Evolutionary conservation across 2,888 invertebrate genomes (phyloP).

Genomic region (Parnassius orleans): DNA sequence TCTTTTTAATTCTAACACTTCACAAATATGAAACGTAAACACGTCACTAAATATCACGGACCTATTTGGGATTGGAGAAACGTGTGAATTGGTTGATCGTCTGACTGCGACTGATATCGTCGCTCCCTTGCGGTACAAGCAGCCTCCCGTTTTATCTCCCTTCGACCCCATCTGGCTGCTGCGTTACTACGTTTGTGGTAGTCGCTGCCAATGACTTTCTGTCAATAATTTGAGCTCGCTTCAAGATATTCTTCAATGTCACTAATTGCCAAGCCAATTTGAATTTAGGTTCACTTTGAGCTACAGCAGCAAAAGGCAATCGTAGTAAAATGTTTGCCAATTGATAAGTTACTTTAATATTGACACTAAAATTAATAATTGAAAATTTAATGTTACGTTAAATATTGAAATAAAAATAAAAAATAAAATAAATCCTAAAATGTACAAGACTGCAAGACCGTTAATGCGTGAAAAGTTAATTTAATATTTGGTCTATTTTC

Average conservation of each 20-base stretch:
- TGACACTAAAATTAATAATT: neutral
- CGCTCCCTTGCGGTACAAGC: conserved; percentile 53
- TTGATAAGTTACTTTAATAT: conserved; percentile 29
- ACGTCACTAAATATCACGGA: conserved; percentile 45
- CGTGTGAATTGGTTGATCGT: conserved; percentile 73
- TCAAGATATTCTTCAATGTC: conserved; percentile 58
- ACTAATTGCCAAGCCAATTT: conserved; percentile 66
- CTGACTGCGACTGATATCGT: conserved; percentile 66
- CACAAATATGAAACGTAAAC: conserved; percentile 27
- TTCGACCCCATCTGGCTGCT: conserved; percentile 74
- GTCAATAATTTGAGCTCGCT: conserved; percentile 69
- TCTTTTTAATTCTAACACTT: conserved; percentile 27
- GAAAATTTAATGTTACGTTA: too few relatives aligned
- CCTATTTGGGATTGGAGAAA: conserved; percentile 66
- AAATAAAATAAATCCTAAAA: conserved; percentile 21
- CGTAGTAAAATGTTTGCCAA: conserved; percentile 34
- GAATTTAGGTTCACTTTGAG: conserved; percentile 40
- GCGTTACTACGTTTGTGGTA: conserved; percentile 45
- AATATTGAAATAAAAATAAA: conserved; percentile 14
- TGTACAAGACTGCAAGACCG: neutral
- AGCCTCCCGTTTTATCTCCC: conserved; percentile 76
- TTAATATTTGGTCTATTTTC: too few relatives aligned
- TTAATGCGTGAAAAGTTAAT: too few relatives aligned
- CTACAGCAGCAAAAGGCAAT: conserved; percentile 29
- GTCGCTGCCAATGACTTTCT: conserved; percentile 74